These are phyloP conservation scores for Picathartes gymnocephalus DNA, from an alignment of 2,113 vertebrate species.

Conservation along the genomic window DNA sequence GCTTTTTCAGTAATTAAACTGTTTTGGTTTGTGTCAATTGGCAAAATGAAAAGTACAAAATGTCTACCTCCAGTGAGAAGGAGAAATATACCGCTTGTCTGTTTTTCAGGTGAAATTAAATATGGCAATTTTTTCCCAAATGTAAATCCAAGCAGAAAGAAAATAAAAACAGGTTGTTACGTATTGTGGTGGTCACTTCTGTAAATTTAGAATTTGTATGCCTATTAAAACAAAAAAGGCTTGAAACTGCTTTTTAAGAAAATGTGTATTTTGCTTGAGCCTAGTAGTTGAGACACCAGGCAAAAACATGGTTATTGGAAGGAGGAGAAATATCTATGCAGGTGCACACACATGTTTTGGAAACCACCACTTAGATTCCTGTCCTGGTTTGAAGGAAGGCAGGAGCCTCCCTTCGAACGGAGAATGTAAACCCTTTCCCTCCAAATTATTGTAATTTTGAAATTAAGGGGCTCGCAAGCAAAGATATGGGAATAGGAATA, in stretches of 20 bases:
- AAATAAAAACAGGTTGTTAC: not conserved
- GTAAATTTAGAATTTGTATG: not conserved
- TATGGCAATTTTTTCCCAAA: not conserved
- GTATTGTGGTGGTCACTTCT: not conserved
- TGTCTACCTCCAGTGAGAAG: not conserved
- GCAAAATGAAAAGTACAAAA: not conserved
- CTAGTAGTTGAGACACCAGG: not conserved
- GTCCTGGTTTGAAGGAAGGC: too few relatives aligned
- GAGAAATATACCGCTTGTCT: not conserved
- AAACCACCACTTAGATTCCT: not conserved
- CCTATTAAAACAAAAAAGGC: not conserved
- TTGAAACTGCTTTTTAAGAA: not conserved
- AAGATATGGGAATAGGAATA: too few relatives aligned
- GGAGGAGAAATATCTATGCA: not conserved
- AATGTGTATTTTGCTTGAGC: not conserved
- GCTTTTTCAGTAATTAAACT: not conserved
- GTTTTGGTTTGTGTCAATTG: not conserved
- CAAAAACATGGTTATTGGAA: not conserved
- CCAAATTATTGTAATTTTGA: too few relatives aligned
- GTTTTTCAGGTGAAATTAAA: not conserved
- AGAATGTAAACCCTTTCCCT: too few relatives aligned
- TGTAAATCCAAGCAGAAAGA: not conserved
- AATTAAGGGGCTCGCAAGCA: too few relatives aligned
- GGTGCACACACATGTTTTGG: rapidly evolving
- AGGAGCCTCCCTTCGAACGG: too few relatives aligned